A percentile compares a stretch with the other conserved stretches of the same genome.
phyloP scores from a whole-genome alignment of 2,113 vertebrate genomes.

The Hymenochirus boettgeri region DNA sequence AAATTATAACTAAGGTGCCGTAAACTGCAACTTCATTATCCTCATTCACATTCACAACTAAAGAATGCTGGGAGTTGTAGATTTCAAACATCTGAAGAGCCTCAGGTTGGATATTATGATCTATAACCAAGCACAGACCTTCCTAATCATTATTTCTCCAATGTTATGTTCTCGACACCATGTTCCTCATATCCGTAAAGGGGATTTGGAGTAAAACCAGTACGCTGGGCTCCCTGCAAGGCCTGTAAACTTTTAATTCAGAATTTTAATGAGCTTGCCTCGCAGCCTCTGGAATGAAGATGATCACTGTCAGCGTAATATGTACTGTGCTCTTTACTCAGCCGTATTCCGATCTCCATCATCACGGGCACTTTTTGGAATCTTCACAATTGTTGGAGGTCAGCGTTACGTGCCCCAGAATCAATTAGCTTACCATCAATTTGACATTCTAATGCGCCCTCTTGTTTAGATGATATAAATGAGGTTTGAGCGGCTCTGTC shows the following conservation, averaged over 20 bases:
- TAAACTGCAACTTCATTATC: too few species aligned
- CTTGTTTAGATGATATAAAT: conserved; percentile 7
- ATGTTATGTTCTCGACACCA: conserved; percentile 30
- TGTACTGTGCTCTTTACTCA: conserved; percentile 22
- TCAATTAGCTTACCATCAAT: conserved; percentile 29
- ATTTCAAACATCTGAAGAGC: too few species aligned
- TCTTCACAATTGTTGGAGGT: conserved; percentile 20
- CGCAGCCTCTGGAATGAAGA: conserved; percentile 3
- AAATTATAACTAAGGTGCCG: too few species aligned
- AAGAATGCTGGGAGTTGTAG: too few species aligned
- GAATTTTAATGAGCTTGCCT: conserved; percentile 33
- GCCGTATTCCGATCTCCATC: conserved; percentile 23
- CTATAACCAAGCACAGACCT: conserved; percentile 5
- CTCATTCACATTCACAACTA: too few species aligned
- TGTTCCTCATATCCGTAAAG: conserved; percentile 3
- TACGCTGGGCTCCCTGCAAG: neutral
- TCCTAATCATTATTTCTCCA: conserved; percentile 33
- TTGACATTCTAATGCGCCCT: conserved; percentile 14
- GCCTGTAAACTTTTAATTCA: conserved; percentile 30
- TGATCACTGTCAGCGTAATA: conserved; percentile 17
- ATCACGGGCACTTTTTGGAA: conserved; percentile 1
- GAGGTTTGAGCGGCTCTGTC: too few species aligned
- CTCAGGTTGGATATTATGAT: too few species aligned
- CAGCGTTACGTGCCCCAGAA: conserved; percentile 25
- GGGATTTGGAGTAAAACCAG: conserved; percentile 9